A percentile compares a stretch with the other conserved stretches of the same genome.
These are phyloP conservation scores for Probosciger aterrimus DNA, from an alignment of 2,113 vertebrate genomes.

Conservation along the genomic window DNA sequence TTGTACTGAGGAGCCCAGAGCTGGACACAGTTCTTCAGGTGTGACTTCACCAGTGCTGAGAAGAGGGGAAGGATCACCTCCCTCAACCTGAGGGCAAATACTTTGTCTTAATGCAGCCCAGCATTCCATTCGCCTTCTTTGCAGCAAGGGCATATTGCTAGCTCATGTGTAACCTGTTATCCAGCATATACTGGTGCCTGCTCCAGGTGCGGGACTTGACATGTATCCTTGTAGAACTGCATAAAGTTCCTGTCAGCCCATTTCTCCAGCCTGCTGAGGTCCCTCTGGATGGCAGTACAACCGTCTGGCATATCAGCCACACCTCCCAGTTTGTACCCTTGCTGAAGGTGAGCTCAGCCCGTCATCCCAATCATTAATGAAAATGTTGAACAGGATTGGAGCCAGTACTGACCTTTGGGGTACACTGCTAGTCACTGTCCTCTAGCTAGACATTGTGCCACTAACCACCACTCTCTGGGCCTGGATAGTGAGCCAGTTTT, in stretches of 20 bases:
- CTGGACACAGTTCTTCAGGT: not conserved
- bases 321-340: not conserved
- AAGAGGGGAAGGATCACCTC: not conserved
- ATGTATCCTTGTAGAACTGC: not conserved
- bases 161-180: not conserved
- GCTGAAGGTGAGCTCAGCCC: not conserved
- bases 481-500: not conserved
- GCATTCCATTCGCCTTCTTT: not conserved
- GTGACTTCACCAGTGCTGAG: not conserved
- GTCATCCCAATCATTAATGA: not conserved
- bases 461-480: not conserved
- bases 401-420: not conserved
- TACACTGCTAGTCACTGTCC: not conserved
- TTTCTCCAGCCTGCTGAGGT: not conserved
- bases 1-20: not conserved
- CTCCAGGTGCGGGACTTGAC: not conserved
- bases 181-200: not conserved
- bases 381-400: not conserved
- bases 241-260: not conserved
- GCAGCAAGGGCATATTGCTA: not conserved
- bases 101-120: not conserved
- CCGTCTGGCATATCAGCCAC: not conserved
- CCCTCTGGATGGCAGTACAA: not conserved
- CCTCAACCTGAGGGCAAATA: not conserved
- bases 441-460: not conserved